Evolutionary conservation across 2,113 vertebrate genomes (phyloP).

Genomic region (Tyrannus savana): DNA sequence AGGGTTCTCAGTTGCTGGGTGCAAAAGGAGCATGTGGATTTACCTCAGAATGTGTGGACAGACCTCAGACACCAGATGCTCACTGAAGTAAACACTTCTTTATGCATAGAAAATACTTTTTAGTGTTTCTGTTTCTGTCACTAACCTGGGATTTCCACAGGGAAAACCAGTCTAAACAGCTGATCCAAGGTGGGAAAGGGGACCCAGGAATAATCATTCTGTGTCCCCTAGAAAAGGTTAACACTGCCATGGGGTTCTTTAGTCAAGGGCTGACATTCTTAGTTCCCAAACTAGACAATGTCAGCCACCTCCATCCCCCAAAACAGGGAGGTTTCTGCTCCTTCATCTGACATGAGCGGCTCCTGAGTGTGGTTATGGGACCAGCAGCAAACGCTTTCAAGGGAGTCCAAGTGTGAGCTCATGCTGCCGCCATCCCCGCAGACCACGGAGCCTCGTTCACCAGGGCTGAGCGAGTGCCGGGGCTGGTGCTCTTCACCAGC

Average conservation of each 20-base stretch:
- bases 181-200: background rate
- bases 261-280: background rate
- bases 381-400: constrained; percentile 50
- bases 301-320: background rate
- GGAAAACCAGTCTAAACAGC: background rate
- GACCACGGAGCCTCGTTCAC: constrained; percentile 23
- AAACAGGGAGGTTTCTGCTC: constrained; percentile 21
- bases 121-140: background rate
- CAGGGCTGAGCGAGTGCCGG: background rate
- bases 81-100: background rate
- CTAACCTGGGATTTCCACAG: background rate
- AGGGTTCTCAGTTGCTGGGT: background rate
- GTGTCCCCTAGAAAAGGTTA: background rate
- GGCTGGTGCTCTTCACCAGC: background rate
- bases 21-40: background rate
- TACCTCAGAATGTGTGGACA: background rate
- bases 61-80: background rate
- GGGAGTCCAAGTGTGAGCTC: constrained; percentile 66
- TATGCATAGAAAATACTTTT: background rate
- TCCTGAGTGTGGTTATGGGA: constrained; percentile 43
- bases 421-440: constrained; percentile 55
- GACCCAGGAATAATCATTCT: background rate
- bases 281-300: background rate
- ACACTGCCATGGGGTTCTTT: background rate
- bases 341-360: background rate